Evolutionary conservation across 2,113 vertebrate species (phyloP).

Genomic region (Aptenodytes forsteri): DNA sequence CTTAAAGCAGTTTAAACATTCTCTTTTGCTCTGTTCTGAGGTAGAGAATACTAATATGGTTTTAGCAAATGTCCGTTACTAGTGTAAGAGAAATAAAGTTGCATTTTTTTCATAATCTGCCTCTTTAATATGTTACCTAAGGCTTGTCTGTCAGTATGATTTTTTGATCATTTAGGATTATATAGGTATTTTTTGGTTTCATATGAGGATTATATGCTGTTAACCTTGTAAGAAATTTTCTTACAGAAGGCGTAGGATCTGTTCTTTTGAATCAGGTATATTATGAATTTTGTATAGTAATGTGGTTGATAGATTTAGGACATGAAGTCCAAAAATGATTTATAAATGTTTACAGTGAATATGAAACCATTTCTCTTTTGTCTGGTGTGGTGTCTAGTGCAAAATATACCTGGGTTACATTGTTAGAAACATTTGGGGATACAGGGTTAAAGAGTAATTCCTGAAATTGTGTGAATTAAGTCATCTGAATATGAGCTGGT

Average conservation of each 20-base stretch:
- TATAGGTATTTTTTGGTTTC: neutral
- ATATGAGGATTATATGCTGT: neutral
- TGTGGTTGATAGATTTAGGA: neutral
- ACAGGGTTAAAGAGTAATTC: neutral
- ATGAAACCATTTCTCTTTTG: neutral
- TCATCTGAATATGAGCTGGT: neutral
- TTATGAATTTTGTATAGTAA: neutral
- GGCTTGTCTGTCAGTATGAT: neutral
- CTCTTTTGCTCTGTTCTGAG: neutral
- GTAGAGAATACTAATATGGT: neutral
- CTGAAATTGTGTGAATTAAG: neutral
- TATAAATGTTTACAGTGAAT: neutral
- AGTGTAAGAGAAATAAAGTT: neutral
- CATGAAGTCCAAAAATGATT: neutral
- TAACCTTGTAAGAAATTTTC: neutral
- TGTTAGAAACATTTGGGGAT: neutral
- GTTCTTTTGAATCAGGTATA: neutral
- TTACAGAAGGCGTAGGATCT: neutral
- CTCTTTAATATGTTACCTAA: neutral
- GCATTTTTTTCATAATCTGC: neutral
- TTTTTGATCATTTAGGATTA: neutral
- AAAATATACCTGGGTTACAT: neutral
- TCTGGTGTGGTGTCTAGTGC: neutral
- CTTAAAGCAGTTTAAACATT: neutral
- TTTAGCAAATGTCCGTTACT: neutral